These are phyloP conservation scores for Tympanoctomys barrerae DNA, from an alignment of 2,797 vertebrate species.

Conservation along the genomic window DNA sequence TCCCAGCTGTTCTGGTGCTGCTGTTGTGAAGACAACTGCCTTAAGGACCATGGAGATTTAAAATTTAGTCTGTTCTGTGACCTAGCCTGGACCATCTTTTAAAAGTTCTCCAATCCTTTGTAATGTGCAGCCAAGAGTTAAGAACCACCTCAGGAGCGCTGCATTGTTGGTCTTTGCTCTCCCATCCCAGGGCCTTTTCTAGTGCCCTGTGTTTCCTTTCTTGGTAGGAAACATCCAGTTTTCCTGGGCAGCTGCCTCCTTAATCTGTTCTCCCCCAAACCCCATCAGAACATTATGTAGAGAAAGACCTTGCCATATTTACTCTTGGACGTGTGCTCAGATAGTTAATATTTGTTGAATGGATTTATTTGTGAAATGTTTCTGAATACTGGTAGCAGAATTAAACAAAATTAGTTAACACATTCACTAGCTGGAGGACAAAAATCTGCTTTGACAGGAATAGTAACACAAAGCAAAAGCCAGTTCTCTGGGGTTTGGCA, in stretches of 20 bases:
- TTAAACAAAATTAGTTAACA: not conserved
- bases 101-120: not conserved
- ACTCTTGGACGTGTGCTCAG: not conserved
- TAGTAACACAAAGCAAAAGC: not conserved
- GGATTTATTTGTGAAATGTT: not conserved
- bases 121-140: not conserved
- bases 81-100: not conserved
- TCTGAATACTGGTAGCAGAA: not conserved
- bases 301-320: not conserved
- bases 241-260: no score
- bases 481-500: not conserved
- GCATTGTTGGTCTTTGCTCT: not conserved
- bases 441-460: not conserved
- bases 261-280: not conserved
- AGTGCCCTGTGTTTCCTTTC: not conserved
- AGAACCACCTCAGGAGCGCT: not conserved
- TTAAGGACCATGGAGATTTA: not conserved
- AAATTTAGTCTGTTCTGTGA: not conserved
- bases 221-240: not conserved
- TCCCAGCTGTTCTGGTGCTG: not conserved
- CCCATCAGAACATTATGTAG: not conserved
- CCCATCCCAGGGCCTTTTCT: not conserved
- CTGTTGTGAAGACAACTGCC: not conserved
- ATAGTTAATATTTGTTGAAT: not conserved
- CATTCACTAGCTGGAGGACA: not conserved